These are phyloP conservation scores for Actinia equina DNA, from an alignment of 64 coral and sea anemone species.

Conservation along the genomic window DNA sequence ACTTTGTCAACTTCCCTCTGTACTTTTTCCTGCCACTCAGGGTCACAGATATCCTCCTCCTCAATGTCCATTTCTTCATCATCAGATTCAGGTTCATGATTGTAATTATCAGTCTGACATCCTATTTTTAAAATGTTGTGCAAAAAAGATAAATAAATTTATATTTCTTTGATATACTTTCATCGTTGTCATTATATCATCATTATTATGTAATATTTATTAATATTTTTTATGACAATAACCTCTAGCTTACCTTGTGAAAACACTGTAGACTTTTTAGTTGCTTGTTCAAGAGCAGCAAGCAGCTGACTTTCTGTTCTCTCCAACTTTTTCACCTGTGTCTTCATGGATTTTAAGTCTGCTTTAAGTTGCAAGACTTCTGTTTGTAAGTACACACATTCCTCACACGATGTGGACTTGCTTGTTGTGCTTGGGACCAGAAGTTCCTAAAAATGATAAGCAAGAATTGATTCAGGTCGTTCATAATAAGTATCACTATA, in stretches of 20 bases:
- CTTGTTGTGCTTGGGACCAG: background rate
- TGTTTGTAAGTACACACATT: background rate
- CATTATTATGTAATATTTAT: background rate
- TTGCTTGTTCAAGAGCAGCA: background rate
- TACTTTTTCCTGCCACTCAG: background rate
- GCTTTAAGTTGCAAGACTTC: background rate
- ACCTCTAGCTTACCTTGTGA: background rate
- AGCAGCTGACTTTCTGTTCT: background rate
- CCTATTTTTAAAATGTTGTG: background rate
- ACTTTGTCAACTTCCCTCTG: background rate
- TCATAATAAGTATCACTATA: too few species aligned
- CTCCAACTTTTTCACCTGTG: background rate
- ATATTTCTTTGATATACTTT: too few species aligned
- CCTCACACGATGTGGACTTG: background rate
- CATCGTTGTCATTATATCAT: background rate
- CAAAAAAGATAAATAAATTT: background rate
- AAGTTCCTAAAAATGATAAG: too few species aligned
- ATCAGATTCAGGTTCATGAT: background rate
- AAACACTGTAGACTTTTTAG: background rate
- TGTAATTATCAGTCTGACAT: background rate
- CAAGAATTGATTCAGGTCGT: too few species aligned
- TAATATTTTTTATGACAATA: background rate
- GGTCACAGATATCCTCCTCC: background rate
- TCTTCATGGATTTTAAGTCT: background rate
- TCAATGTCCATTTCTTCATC: background rate